Evolutionary conservation across 2,888 invertebrate genomes (phyloP), one percentile per base, ranked within the genome.

Genomic region (Biston betularia): DNA sequence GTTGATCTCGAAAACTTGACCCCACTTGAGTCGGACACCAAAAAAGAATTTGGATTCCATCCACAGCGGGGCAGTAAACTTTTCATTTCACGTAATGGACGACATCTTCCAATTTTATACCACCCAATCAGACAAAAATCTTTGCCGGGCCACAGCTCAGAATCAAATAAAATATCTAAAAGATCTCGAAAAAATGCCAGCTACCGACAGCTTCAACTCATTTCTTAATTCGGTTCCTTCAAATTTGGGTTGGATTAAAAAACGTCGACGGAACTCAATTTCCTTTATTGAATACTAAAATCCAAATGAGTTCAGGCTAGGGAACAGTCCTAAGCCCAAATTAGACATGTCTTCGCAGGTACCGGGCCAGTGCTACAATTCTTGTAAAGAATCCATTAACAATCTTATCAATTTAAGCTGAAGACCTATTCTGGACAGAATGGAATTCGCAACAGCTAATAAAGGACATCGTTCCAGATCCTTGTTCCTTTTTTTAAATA

Each of bases 271-370:
- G 58, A 71, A 77, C 72, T 76, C 75, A 75, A 79, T 78, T 75
- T 77, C 69, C 70, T 72, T 80, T 75, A 75, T 77, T 78, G 73
- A 76, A 75, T 71, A 70, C 73, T 74, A 70, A 77, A 55, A 75
- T 60, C 65, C 73, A 59, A 69, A 70, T 66, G 70, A 67, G 69
- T 46, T 52, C 12, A 58, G 65, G 59, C 49, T 56, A 50, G 40
- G 15, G 50, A 68, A 53, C 34, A 60, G 55, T 66, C 53, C 66
- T 53, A 68, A 65, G 63, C 59, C 57, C 69, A 63, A 70, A 69
- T 71, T 67, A 56, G 68, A 68, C 59, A 55, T 60, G 60, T 69
- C 65, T 34, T 61, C 35, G 46, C 40, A 56, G 58, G 55, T 38
- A 54, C 35, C 9, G 14, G 46, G 24, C 57, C 24, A 42, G 35